Evolutionary conservation across 1,140 invertebrate species (phyloP), one percentile per base, ranked within the genome.

Genomic region (Aethina tumida): DNA sequence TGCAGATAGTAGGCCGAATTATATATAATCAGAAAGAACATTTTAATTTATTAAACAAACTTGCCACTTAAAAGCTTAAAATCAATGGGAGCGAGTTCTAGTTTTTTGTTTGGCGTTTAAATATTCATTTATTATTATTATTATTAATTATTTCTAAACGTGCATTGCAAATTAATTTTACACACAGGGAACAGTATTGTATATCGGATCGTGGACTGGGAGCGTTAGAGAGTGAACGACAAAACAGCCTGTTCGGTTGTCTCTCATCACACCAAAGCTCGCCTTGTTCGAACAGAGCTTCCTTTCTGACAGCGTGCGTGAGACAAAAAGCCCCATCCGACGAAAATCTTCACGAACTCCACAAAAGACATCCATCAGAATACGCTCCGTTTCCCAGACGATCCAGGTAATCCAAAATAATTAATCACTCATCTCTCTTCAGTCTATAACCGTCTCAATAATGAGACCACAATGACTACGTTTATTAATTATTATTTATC

Each of bases 161-260:
- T n/a, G n/a, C n/a, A n/a, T n/a, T n/a, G n/a, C n/a, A n/a, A n/a
- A n/a, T n/a, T n/a, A n/a, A n/a, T n/a, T n/a, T n/a, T n/a, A n/a
- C n/a, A n/a, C n/a, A n/a, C n/a, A n/a, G 80, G 22, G 84, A 88
- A 53, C 84, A 93, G 61, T 94, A 94, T 66, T 94, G 90, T 67
- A 88, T 94, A 64, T 92, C 84, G 53, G 84, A 81, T 60, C 79
- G 87, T 54, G 86, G 90, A 61, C 64, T 92, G 58, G 80, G 85
- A 58, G 82, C 84, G 38, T 75, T 94, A 46, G 88, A 93, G 58
- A 69, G 77, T 47, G 70, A 68, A 46, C 68, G 70, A 60, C 77
- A 66, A 67, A n/a, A n/a, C n/a, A 79, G 50, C 33, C 38, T 60
- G 20, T 60, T 60, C 40, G 85, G 87, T 46, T 92, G 88, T 60